Conservation (phyloP, 2,113 vertebrate species). For the Crotalus tigris region DNA sequence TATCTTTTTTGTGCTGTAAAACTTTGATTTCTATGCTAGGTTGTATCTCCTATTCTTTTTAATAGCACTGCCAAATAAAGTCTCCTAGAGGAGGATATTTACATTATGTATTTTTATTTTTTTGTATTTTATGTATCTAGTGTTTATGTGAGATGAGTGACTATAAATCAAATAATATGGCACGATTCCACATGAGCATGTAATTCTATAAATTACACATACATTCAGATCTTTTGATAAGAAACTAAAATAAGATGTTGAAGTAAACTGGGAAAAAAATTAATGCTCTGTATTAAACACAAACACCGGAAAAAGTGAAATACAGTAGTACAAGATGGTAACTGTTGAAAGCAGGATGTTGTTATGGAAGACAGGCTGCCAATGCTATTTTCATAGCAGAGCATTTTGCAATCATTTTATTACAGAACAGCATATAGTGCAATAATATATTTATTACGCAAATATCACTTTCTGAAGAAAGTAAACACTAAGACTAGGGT, state of each 20-base stretch:
- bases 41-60: background rate
- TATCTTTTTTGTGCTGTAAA: background rate
- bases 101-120: background rate
- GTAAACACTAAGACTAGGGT: background rate
- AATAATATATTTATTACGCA: background rate
- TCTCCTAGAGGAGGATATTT: background rate
- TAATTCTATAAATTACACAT: conserved; percentile 34
- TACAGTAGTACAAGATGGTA: conserved; percentile 67
- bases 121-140: background rate
- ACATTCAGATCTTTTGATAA: conserved; percentile 37
- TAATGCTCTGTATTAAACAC: conserved; percentile 35
- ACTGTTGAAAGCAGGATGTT: conserved; percentile 59
- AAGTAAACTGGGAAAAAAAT: conserved; percentile 61
- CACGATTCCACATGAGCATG: background rate
- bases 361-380: conserved; percentile 54
- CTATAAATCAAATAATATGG: background rate
- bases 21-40: background rate
- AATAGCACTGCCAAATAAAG: background rate
- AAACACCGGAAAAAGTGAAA: background rate
- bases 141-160: background rate
- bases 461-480: background rate
- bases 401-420: conserved; percentile 8
- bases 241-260: conserved; percentile 42
- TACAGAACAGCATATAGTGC: conserved; percentile 14
- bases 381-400: conserved; percentile 19